Percentiles rank a stretch among this genome's conserved stretches.
Evolutionary conservation across 35 echinoderm and acorn worm species (phyloP).

Genomic region (Anneissia japonica): DNA sequence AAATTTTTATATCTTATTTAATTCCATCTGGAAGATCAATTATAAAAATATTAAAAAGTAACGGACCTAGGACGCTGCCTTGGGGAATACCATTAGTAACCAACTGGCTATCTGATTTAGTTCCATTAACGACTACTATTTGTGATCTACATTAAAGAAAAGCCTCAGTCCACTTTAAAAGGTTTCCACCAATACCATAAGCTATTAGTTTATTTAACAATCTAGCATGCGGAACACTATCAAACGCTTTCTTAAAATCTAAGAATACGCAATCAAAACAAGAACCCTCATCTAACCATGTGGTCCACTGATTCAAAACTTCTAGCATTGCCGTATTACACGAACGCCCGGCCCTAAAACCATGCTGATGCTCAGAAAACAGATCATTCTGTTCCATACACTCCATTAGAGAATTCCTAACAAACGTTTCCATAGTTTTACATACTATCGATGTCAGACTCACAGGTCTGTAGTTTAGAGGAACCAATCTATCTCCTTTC

Average conservation of each 20-base stretch:
- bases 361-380: too few species aligned
- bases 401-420: background rate
- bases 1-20: background rate
- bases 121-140: slow-evolving; percentile 4
- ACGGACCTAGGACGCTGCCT: background rate
- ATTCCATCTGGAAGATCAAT: background rate
- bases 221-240: slow-evolving; percentile 27
- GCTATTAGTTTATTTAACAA: slow-evolving; percentile 29
- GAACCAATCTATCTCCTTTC: background rate
- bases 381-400: background rate
- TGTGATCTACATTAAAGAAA: slow-evolving; percentile 27
- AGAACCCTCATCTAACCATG: background rate
- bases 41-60: background rate
- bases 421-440: slow-evolving; percentile 13
- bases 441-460: background rate
- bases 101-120: background rate
- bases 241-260: slow-evolving; percentile 40
- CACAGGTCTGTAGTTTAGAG: background rate
- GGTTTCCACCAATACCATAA: slow-evolving; percentile 34
- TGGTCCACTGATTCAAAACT: slow-evolving; percentile 7
- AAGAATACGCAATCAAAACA: slow-evolving; percentile 17
- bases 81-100: background rate
- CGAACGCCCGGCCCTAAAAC: background rate
- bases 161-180: slow-evolving; percentile 30
- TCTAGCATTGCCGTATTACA: background rate